Base-by-base conservation (phyloP, 1,140 invertebrate species). In the Apolygus lucorum region DNA sequence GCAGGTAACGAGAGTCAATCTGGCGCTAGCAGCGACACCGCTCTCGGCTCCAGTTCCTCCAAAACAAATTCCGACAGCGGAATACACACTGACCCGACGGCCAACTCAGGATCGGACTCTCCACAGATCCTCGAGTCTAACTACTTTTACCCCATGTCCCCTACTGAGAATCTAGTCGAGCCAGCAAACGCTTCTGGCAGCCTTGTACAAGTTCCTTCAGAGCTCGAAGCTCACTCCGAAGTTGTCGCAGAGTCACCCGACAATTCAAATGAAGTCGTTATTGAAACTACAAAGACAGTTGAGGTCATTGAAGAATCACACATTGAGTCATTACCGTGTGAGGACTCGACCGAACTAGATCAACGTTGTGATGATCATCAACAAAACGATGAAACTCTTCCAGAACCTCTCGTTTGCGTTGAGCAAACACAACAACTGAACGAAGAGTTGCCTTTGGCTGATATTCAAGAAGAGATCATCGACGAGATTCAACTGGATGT, bases 11-110 rank as follows among this genome's bases (percentile, higher is more conserved):
- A 26, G 4, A 71, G 71, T 29, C 74, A 75, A 28, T 75, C 74
- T 1, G 74, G 74, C 4, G 75, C 74, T 17, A 74, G 75, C 64
- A 72, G 73, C 42, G 71, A 74, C 26, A 70, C 69, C n/a, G 70
- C 72, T 1, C 67, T 54, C 21, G 73, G 72, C 25, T 72, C 74
- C 2, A 72, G 68, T 29, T 72, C 68, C 21, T 69, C 67, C 11
- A 74, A 74, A 63, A 74, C 74, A 13, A 74, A 74, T 8, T 75
- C 75, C 1, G 75, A 75, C 59, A 74, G 74, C 0, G 75, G 75
- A 24, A 74, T 75, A 24, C 63, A 73, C 22, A 75, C 75, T 17
- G 72, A 75, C 42, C 72, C 69, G 1, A 68, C 66, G n/a, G 69
- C 69, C 28, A 72, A 74, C 52, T 74, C 72, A 28, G 74, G 75